Evolutionary conservation across 1,140 invertebrate genomes (phyloP).

Genomic region (Drosophila micromelanica): DNA sequence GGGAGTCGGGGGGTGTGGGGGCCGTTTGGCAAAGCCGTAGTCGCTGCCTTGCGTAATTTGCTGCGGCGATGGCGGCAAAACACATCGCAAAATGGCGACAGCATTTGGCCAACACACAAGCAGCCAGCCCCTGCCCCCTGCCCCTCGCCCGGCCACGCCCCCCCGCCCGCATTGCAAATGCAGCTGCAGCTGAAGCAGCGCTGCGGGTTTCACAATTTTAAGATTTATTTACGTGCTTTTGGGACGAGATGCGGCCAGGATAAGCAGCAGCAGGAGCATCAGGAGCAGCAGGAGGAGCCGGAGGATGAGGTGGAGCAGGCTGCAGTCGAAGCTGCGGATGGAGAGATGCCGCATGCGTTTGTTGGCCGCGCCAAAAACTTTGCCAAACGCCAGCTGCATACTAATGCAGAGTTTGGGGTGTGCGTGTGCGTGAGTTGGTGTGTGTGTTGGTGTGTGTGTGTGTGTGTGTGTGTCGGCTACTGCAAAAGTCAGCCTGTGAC

Average conservation of each 20-base stretch:
- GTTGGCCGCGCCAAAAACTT: conserved; percentile 78
- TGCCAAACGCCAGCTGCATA: conserved; percentile 71
- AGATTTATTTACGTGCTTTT: conserved; percentile 81
- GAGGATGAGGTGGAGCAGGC: background rate
- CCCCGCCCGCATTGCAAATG: conserved; percentile 26
- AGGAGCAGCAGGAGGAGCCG: too few relatives aligned
- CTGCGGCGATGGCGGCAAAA: conserved; percentile 80
- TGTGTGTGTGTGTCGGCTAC: conserved; percentile 37
- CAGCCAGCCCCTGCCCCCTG: background rate
- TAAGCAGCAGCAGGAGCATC: too few relatives aligned
- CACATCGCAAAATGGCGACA: conserved; percentile 81
- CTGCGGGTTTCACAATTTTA: conserved; percentile 82
- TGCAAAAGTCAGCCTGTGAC: conserved; percentile 81
- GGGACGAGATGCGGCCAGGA: conserved; percentile 52
- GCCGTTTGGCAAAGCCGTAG: conserved; percentile 30
- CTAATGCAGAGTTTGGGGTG: conserved; percentile 49
- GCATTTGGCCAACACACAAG: conserved; percentile 43
- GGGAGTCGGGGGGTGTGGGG: too few relatives aligned
- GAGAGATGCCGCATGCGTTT: conserved; percentile 65
- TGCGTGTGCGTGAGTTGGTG: conserved; percentile 25
- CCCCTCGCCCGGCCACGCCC: background rate
- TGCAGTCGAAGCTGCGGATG: background rate
- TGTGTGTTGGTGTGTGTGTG: conserved; percentile 39
- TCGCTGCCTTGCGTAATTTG: conserved; percentile 75
- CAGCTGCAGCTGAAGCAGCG: conserved; percentile 38